Base-by-base conservation (phyloP, 2,113 vertebrate species). In the Lota lota region DNA sequence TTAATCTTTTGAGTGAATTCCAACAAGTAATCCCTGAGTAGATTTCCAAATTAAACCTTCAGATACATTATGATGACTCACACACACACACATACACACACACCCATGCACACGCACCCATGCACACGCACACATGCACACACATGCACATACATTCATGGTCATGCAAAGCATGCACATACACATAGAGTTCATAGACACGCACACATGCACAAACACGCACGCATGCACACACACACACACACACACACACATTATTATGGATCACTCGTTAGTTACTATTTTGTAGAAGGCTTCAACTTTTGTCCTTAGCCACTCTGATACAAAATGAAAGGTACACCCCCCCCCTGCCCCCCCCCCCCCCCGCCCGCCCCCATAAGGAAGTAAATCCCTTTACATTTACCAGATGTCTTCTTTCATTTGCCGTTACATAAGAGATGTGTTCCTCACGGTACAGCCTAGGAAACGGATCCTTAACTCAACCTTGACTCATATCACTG, bases 1-100 rank as follows among this genome's bases (percentile, higher is more conserved):
- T 83, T 90, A 88, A 90, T 89, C 89, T 90, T 89, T 90, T 90
- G 86, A 89, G 88, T 88, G 86, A 86, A 87, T 88, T 88, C 89
- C 86, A 88, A 83, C 87, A 88, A 89, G 85, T 89, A 89, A 89
- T 90, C 88, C 86, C 85, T 87, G 80, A 88, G 85, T 88, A 90
- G 85, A 87, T 89, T 88, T 90, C 85, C 85, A 89, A 89, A 89
- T 90, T 88, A 89, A 89, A 88, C 81, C 85, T 88, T 85, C 85
- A 83, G 80, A 87, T 88, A 84, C 78, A 76, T 85, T 86, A 88
- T 84, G 84, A 87, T 67, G 50, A 57, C 63, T 51, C 12, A 70
- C 68, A 62, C 71, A 83, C 81, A 72, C 72, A 63, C 16, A 61
- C 58, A 68, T 58, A 68, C 67, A 68, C 67, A 68, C 56, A 40